Conservation (phyloP, 2,797 vertebrate genomes). For the Peromyscus aztecus region DNA sequence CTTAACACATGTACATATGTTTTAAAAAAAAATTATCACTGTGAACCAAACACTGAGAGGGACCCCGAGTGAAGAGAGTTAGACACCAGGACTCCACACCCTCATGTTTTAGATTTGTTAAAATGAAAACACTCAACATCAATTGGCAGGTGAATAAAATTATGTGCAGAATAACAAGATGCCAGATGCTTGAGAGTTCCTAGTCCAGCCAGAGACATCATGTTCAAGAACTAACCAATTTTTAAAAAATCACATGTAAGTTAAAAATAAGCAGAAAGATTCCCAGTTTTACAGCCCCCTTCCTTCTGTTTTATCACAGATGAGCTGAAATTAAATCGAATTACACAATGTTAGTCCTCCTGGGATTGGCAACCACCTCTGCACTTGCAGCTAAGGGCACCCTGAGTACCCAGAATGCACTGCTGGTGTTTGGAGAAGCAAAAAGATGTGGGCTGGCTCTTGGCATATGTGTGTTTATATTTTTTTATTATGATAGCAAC, state of each 20-base stretch:
- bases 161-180: accelerated
- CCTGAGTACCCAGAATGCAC: neutral
- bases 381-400: neutral
- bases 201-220: accelerated
- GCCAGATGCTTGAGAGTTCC: neutral
- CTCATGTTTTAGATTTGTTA: neutral
- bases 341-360: accelerated
- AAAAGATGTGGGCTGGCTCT: accelerated
- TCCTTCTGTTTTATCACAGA: accelerated
- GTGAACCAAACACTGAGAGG: conserved; percentile 63
- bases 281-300: accelerated
- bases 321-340: neutral
- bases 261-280: neutral
- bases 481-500: neutral
- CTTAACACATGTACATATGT: conserved; percentile 45
- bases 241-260: neutral
- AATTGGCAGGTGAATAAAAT: neutral
- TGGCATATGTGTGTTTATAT: accelerated
- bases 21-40: neutral
- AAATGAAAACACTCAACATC: neutral
- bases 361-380: accelerated
- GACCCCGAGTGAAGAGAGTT: conserved; percentile 3
- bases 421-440: neutral
- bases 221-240: neutral
- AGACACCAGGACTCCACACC: neutral